Evolutionary conservation across 2,888 invertebrate genomes (phyloP).

Genomic region (Eupithecia exiguata): DNA sequence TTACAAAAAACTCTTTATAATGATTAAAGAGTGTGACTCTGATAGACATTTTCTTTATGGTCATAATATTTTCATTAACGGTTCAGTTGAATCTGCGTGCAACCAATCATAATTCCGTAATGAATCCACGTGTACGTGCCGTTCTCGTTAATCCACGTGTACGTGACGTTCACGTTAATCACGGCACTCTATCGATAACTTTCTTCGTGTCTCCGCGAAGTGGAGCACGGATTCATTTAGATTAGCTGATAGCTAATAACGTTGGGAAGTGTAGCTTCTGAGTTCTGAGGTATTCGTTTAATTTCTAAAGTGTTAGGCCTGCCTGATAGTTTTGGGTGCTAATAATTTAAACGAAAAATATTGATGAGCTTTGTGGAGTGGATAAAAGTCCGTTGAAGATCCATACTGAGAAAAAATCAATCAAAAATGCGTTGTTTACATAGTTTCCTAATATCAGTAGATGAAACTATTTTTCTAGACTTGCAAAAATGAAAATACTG

Average conservation of each 20-base stretch:
- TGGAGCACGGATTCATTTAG: conserved; percentile 39
- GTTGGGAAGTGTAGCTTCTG: conserved; percentile 6
- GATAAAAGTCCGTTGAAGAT: neutral
- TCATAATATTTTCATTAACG: neutral
- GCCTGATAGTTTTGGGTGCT: conserved; percentile 4
- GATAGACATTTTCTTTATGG: neutral
- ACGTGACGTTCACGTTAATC: conserved; percentile 22
- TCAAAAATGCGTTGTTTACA: neutral
- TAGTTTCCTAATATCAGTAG: neutral
- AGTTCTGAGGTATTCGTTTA: conserved; percentile 18
- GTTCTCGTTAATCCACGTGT: conserved; percentile 24
- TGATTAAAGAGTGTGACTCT: neutral
- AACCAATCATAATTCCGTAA: neutral
- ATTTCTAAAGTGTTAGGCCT: conserved; percentile 17
- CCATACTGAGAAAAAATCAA: neutral
- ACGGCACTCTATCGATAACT: conserved; percentile 30
- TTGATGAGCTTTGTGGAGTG: neutral
- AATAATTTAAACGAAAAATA: neutral
- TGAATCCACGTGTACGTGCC: neutral
- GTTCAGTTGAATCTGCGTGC: neutral
- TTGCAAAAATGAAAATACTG: neutral
- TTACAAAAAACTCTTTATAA: neutral
- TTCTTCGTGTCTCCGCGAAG: conserved; percentile 33
- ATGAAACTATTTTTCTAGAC: neutral
- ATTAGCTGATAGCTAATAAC: conserved; percentile 35